These are phyloP conservation scores for Notechis scutatus DNA, from an alignment of 2,113 vertebrate genomes.

Conservation along the genomic window DNA sequence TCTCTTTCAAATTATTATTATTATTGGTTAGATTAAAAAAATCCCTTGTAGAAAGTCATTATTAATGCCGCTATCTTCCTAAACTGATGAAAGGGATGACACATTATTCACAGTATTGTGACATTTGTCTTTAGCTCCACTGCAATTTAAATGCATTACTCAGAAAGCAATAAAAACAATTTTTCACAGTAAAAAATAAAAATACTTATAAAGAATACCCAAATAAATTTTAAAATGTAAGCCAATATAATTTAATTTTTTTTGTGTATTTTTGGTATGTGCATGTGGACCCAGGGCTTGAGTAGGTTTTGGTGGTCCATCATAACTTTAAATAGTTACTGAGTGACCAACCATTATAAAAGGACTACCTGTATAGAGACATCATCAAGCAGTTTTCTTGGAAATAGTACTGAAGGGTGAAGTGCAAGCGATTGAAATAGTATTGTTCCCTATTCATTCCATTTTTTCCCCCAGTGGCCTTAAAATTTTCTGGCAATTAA, in stretches of 20 bases:
- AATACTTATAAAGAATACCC: conserved; percentile 3
- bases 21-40: background rate
- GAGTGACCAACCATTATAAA: background rate
- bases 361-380: background rate
- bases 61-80: conserved; percentile 14
- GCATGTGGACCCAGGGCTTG: background rate
- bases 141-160: background rate
- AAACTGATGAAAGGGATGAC: background rate
- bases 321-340: background rate
- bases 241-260: background rate
- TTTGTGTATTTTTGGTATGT: fast-evolving
- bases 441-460: background rate
- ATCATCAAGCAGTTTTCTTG: background rate
- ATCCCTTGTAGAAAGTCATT: background rate
- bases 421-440: background rate
- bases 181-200: background rate
- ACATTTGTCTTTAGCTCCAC: conserved; percentile 12
- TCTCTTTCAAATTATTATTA: conserved; percentile 29
- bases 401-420: background rate
- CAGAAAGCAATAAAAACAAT: background rate
- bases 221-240: background rate
- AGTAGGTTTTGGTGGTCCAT: background rate
- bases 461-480: background rate
- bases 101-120: conserved; percentile 1
- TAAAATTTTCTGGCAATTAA: background rate